These are phyloP conservation scores for Darevskia nairensis DNA, from an alignment of 2,797 vertebrate species.

Conservation along the genomic window DNA sequence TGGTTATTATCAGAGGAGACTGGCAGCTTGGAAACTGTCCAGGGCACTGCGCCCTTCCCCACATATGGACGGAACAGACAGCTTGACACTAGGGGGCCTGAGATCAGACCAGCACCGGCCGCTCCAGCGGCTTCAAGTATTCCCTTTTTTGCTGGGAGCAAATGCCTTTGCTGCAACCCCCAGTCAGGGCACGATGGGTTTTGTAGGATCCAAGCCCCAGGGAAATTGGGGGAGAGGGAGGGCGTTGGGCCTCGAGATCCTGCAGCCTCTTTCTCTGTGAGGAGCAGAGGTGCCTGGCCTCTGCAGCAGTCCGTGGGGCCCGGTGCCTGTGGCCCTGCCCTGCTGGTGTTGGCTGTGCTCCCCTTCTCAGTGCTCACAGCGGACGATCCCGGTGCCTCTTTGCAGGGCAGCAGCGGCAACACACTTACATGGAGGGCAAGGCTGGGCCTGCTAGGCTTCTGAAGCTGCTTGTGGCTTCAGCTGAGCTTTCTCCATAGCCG, in stretches of 20 bases:
- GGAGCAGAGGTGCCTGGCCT: neutral
- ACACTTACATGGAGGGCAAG: slow-evolving; percentile 20
- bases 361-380: neutral
- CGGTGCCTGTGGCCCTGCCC: slow-evolving; percentile 12
- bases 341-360: slow-evolving; percentile 1
- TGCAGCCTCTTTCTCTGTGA: slow-evolving; percentile 2
- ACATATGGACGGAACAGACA: slow-evolving; percentile 35
- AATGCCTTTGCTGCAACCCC: slow-evolving; percentile 3
- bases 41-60: neutral
- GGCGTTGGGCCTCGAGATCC: neutral
- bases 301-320: neutral
- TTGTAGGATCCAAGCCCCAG: slow-evolving; percentile 26
- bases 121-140: slow-evolving; percentile 48
- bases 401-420: slow-evolving; percentile 24
- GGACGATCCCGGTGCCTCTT: slow-evolving; percentile 8
- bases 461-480: slow-evolving; percentile 94
- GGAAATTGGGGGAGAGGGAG: neutral
- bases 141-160: slow-evolving; percentile 33
- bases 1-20: too few species aligned
- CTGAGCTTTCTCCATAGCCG: slow-evolving; percentile 94
- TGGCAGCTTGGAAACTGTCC: slow-evolving; percentile 25
- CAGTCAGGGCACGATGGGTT: slow-evolving; percentile 15
- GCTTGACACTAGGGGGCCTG: slow-evolving; percentile 30
- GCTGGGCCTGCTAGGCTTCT: slow-evolving; percentile 82
- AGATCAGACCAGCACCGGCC: slow-evolving; percentile 40